Evolutionary conservation across 2,888 invertebrate species (phyloP), one percentile per base, ranked within the genome.

Genomic region (Allolobophora icterica): DNA sequence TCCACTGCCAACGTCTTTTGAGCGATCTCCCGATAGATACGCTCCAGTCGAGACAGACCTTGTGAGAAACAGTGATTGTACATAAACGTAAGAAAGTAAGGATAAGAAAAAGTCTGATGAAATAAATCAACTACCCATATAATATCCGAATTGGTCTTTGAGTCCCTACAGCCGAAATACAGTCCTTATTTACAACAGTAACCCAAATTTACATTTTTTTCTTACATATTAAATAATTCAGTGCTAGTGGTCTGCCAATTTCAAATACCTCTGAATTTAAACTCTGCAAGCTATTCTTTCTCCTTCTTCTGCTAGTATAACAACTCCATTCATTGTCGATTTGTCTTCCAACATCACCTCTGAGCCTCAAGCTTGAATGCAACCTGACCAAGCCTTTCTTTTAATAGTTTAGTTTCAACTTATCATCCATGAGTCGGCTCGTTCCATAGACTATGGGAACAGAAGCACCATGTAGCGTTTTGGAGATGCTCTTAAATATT

Each of bases 1-100:
- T 90, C 90, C 33, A 92, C 45, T 13, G 71, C 84, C 58, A 90
- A 30, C 30, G 45, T 89, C 17, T 84, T 38, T 30, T 35, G 33
- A 34, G 58, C 35, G 6, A 87, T 58, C 34, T 84, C 84, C 0
- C 89, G 45, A 89, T 84, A 90, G 84, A 92, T 34, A 6, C 34
- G 40, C 83, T 92, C 84, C 90, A 92, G n/a, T 40, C 92, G 91
- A 58, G 40, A 52, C 24, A 92, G 89, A 52, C 91, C 92, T 92
- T 89, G 33, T 19, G 24, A 35, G 33, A n/a, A 71, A 71, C 71
- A 71, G n/a, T 8, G n/a, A 71, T n/a, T 24, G 24, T 52, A 52
- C 71, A 71, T 71, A 11, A 11, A 13, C 6, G 52, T 52, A 52
- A 52, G n/a, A 71, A 71, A n/a, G 52, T 24, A 52, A 24, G 52